Evolutionary conservation across 2,113 vertebrate species (phyloP).

Genomic region (Perccottus glenii): DNA sequence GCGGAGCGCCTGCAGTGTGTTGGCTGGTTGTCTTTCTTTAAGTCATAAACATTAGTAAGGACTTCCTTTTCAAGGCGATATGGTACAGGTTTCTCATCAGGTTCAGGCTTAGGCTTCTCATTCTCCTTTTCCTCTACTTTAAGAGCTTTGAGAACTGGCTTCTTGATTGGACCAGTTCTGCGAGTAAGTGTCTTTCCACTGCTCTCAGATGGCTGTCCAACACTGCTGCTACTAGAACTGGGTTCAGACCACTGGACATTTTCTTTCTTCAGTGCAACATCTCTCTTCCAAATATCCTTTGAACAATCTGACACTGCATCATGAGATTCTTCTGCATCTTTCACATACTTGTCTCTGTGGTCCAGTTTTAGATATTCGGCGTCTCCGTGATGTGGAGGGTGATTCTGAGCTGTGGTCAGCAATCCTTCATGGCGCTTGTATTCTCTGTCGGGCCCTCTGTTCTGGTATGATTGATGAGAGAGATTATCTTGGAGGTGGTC

Average conservation of each 20-base stretch:
- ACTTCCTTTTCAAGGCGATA: conserved; percentile 83
- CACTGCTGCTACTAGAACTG: conserved; percentile 69
- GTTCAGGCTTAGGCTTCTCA: conserved; percentile 89
- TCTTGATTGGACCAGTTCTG: conserved; percentile 94
- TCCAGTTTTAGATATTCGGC: conserved; percentile 82
- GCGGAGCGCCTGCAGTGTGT: conserved; percentile 68
- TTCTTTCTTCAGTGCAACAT: conserved; percentile 78
- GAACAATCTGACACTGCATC: conserved; percentile 67
- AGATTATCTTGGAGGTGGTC: conserved; percentile 66
- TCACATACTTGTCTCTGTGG: conserved; percentile 77
- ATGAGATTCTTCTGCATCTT: conserved; percentile 73
- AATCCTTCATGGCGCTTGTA: conserved; percentile 74
- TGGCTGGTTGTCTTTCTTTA: conserved; percentile 81
- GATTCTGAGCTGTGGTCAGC: conserved; percentile 73
- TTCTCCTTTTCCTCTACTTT: conserved; percentile 98
- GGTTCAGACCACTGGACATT: conserved; percentile 84
- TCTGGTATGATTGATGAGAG: conserved; percentile 75
- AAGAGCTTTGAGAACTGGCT: conserved; percentile 95
- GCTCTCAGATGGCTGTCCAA: conserved; percentile 83
- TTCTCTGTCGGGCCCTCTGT: conserved; percentile 75
- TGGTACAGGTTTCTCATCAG: conserved; percentile 79
- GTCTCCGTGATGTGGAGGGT: conserved; percentile 74
- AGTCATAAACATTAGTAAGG: conserved; percentile 75
- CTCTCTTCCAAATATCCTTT: conserved; percentile 89
- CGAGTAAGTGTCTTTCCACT: conserved; percentile 81